Conservation (phyloP, 2,888 invertebrate species). For the Gasteruption jaculator region DNA sequence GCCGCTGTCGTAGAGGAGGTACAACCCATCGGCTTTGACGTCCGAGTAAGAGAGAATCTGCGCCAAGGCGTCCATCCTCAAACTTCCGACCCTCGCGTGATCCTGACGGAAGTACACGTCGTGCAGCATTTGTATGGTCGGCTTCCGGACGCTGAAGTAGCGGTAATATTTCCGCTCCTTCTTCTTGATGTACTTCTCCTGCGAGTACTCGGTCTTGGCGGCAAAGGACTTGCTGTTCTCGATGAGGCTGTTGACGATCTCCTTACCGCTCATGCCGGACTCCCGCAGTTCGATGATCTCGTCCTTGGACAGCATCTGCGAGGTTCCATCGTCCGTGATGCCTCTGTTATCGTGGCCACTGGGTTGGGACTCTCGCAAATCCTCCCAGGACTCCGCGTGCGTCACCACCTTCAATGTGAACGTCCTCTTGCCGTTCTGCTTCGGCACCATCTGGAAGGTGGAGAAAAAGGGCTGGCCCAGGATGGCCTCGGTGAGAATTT, state of each 20-base stretch:
- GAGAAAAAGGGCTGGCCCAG: slow-evolving; percentile 69
- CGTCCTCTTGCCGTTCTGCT: slow-evolving; percentile 31
- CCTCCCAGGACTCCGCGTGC: slow-evolving; percentile 59
- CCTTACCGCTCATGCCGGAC: slow-evolving; percentile 71
- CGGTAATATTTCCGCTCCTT: slow-evolving; percentile 93
- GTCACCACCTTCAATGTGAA: slow-evolving; percentile 46
- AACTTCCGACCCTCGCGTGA: slow-evolving; percentile 67
- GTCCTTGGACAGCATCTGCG: slow-evolving; percentile 77
- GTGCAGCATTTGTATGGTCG: slow-evolving; percentile 75
- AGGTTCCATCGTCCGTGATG: slow-evolving; percentile 72
- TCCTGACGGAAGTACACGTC: slow-evolving; percentile 83
- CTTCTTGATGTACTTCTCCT: slow-evolving; percentile 92
- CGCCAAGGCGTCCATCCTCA: slow-evolving; percentile 83
- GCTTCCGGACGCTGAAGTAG: slow-evolving; percentile 72
- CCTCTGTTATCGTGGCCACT: slow-evolving; percentile 81
- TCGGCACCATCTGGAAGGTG: slow-evolving; percentile 70
- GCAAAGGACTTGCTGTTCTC: slow-evolving; percentile 89
- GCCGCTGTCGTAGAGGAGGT: slow-evolving; percentile 83
- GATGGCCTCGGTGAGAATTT: slow-evolving; percentile 63
- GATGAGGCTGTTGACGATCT: slow-evolving; percentile 82
- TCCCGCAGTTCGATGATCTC: slow-evolving; percentile 78
- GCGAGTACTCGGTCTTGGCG: slow-evolving; percentile 85
- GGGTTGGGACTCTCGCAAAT: slow-evolving; percentile 59
- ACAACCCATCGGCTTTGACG: slow-evolving; percentile 71
- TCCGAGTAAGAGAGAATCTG: slow-evolving; percentile 82